Base-by-base conservation (phyloP, 2,888 invertebrate species). In the Heliconius ismenius region DNA sequence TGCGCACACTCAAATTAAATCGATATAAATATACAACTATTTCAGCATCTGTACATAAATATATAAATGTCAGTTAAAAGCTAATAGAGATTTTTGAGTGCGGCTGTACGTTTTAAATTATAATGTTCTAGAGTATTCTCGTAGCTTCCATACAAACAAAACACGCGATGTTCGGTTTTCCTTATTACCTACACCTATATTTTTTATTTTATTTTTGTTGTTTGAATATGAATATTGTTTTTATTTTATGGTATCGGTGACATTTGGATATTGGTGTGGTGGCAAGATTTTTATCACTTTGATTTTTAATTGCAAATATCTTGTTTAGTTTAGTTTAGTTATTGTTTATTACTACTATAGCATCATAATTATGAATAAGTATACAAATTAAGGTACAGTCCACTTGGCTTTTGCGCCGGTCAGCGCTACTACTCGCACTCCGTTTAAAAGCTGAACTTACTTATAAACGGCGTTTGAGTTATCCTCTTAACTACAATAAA, bases 161-260 rank as follows among this genome's bases (percentile, higher is more conserved):
- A 72, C 15, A 9, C 28, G 21, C 43, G 49, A 15, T 67, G 13
- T n/a, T 60, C 3, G 26, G 49, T 49, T 62, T 68, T 28, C 49
- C 13, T 73, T 28, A 24, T 32, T 15, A 32, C 60, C 28, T 28
- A 32, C 7, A 39, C 28, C 3, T 26, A 49, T 68, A 60, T 67
- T 15, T 6, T 73, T 68, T 65, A 18, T 7, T 54, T 62, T 69
- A 7, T n/a, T 21, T 21, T 58, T 32, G 74, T 75, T 75, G 68
- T 65, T 77, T 79, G 79, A 79, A 79, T 78, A 75, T 78, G 77
- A n/a, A n/a, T n/a, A n/a, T n/a, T n/a, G n/a, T 58, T 62, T 54
- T 67, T 70, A 63, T 62, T 73, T 62, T 36, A 32, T 67, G 21
- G 26, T 68, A 36, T 73, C 26, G 73, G 73, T 60, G 7, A 43